Base-by-base conservation (phyloP, 2,797 vertebrate species). In the Karalla daura region DNA sequence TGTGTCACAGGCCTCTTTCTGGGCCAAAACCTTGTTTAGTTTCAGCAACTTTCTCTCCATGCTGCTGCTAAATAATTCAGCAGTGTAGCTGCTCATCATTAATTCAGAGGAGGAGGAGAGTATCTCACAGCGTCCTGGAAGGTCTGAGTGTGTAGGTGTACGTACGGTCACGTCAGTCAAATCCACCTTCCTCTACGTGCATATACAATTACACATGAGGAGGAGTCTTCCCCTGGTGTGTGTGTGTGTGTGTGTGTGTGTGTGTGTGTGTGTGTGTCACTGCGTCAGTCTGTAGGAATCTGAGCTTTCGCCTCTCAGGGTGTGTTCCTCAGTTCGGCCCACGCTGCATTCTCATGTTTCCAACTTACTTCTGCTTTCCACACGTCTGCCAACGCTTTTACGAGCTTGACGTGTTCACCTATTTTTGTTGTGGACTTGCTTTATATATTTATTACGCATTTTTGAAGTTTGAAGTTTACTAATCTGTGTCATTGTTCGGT, bases 41-140 rank as follows among this genome's bases (percentile, higher is more conserved):
- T 86, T 84, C 81, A 71, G 76, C 80, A 87, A 88, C 80, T 87
- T 87, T 89, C 77, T 83, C 70, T 86, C 79, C 77, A 66, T 76
- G 74, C 24, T 63, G 74, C 4, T 14, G 3, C 50, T 92, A 72
- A 90, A 94, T 93, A 83, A 93, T 93, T 92, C 70, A 93, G 50
- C 63, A 61, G 70, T 69, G 39, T 63, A 51, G 80, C 75, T 73
- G 40, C 70, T 89, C 84, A 93, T 93, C 66, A 91, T 70, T 91
- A 70, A 91, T 92, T 92, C 75, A 93, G 5, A 74, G 18, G 47
- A 70, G 49, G 71, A 81, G 78, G 70, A 76, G 79, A 66, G 70
- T 73, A 67, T 78, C 53, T 77, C 41, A 23, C 24, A 56, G 70
- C 75, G 60, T 64, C 39, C 27, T 24, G 50, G 36, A 21, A 56